phyloP scores from a whole-genome alignment of 2,888 invertebrate species.

The Notodonta ziczac region DNA sequence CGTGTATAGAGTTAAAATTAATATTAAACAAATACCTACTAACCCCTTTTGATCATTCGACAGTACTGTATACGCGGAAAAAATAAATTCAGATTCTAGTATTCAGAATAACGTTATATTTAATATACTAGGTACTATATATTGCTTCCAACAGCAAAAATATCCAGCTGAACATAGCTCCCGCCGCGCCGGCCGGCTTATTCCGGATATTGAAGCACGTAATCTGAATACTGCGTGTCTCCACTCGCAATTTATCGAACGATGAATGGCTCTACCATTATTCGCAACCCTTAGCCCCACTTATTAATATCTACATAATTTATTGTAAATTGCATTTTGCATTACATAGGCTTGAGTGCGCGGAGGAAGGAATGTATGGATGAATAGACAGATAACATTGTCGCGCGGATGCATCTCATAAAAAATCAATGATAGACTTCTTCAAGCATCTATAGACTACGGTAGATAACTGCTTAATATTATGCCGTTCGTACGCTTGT shows the following conservation, averaged over 20 bases:
- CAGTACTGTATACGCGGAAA: too few relatives aligned
- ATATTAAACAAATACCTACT: too few relatives aligned
- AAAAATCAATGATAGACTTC: background rate
- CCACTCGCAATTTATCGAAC: slow-evolving; percentile 81
- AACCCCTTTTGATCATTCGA: too few relatives aligned
- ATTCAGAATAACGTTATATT: background rate
- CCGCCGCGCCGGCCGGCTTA: slow-evolving; percentile 51
- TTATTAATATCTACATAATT: slow-evolving; percentile 84
- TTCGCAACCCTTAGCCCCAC: slow-evolving; percentile 80
- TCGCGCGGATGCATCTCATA: background rate
- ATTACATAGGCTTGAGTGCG: slow-evolving; percentile 63
- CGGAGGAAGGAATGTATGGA: slow-evolving; percentile 32
- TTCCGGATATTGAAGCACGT: slow-evolving; percentile 84
- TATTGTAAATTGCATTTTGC: slow-evolving; percentile 84
- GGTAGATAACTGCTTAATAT: too few relatives aligned
- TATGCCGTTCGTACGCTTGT: too few relatives aligned
- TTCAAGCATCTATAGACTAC: too few relatives aligned
- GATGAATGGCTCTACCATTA: slow-evolving; percentile 80
- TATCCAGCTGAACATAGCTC: background rate
- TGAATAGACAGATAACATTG: slow-evolving; percentile 24
- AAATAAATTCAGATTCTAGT: background rate
- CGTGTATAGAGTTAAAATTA: too few relatives aligned
- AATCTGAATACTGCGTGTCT: slow-evolving; percentile 81
- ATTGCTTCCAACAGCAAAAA: background rate
- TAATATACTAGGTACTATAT: background rate